Base-by-base conservation (phyloP, 2,888 invertebrate genomes). In the Itoplectis maculator region DNA sequence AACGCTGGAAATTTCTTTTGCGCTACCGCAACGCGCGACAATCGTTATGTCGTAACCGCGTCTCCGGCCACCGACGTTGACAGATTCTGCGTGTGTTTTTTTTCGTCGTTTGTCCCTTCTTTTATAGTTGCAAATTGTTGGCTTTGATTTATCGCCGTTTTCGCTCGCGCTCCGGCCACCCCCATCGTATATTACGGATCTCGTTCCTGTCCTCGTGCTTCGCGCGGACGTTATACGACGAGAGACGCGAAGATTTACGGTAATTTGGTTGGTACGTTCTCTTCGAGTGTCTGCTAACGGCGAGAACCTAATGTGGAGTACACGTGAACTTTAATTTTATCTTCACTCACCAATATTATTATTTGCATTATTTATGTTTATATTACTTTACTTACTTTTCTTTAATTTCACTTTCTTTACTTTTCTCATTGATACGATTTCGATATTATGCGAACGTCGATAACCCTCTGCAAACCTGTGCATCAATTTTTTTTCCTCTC, bases 41-140 rank as follows among this genome's bases (percentile, higher is more conserved):
- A 83, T 77, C 79, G 47, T 73, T 77, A 56, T 79, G 76, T 63
- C 82, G 79, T 69, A 77, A 83, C 63, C 74, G 42, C 37, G n/a
- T n/a, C n/a, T n/a, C n/a, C 29, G 29, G 29, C 59, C 63, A 37
- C 68, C 8, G 72, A 54, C 40, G 49, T 56, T 63, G 63, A 47
- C 51, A 69, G 66, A 75, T 51, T 76, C 59, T 1, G 15, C 37
- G 37, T 40, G 15, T 61, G 37, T 40, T 61, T 37, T 54, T 20
- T 20, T 23, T 54, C 20, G 11, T 8, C 5, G 9, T 47, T 18
- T 66, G 9, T 74, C 29, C 29, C 29, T 29, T 29, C 29, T 29
- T 29, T 29, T 29, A 29, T 29, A 29, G 29, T 69, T 59, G 69
- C 42, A 47, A 63, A 77, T 73, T 56, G 69, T 74, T 69, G 65